These are phyloP conservation scores for Pharmacophagus antenor DNA, from an alignment of 2,888 invertebrate genomes.

Conservation along the genomic window DNA sequence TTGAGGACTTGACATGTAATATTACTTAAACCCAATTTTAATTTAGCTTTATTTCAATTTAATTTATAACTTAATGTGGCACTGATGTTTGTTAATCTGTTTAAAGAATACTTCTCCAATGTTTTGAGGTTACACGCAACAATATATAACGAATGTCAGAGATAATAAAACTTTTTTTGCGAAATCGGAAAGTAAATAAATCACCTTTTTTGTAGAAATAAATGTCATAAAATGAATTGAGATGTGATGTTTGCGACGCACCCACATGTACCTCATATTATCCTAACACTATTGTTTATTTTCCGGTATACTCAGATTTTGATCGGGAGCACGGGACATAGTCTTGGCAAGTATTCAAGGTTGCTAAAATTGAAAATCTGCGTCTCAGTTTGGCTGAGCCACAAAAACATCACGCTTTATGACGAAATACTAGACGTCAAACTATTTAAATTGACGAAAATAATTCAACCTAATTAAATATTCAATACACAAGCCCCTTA, in stretches of 20 bases:
- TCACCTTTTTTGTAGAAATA: not conserved
- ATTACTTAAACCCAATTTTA: not conserved
- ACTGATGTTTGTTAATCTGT: not conserved
- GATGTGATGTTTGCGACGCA: conserved; percentile 13
- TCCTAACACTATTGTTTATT: conserved; percentile 50
- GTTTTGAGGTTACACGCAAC: not conserved
- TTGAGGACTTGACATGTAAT: too few species aligned
- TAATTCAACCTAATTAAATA: conserved; percentile 33
- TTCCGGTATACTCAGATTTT: conserved; percentile 51
- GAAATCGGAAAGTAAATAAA: too few species aligned
- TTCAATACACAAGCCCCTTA: conserved; percentile 10
- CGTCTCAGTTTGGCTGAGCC: conserved; percentile 73
- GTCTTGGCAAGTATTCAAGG: conserved; percentile 77
- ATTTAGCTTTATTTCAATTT: not conserved
- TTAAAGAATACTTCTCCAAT: not conserved
- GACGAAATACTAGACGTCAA: conserved; percentile 54
- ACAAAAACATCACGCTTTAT: conserved; percentile 56
- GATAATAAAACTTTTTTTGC: too few species aligned
- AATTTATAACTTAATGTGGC: not conserved
- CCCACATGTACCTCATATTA: conserved; percentile 23
- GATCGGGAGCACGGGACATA: conserved; percentile 53
- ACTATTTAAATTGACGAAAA: conserved; percentile 53
- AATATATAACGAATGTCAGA: not conserved
- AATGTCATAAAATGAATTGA: not conserved
- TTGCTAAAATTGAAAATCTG: conserved; percentile 61